These are phyloP conservation scores for Euwallacea fornicatus DNA, from an alignment of 1,140 invertebrate genomes.

Conservation along the genomic window DNA sequence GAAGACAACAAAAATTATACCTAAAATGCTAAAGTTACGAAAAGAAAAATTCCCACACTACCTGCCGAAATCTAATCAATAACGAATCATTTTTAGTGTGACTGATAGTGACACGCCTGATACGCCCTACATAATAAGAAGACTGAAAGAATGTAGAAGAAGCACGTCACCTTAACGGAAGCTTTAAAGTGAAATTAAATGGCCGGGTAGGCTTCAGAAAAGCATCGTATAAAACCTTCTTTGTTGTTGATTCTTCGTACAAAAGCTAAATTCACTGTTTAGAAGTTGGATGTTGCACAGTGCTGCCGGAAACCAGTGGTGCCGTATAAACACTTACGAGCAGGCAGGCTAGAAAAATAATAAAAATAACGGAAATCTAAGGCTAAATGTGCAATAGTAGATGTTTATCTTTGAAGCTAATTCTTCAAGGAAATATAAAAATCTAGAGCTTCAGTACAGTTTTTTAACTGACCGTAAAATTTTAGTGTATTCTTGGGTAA, in stretches of 20 bases:
- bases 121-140: conserved; percentile 21
- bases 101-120: conserved; percentile 25
- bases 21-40: too few relatives aligned
- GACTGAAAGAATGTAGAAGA: conserved; percentile 18
- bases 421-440: too few relatives aligned
- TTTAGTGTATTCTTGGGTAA: too few relatives aligned
- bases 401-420: too few relatives aligned
- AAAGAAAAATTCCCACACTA: conserved; percentile 21
- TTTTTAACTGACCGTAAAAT: too few relatives aligned
- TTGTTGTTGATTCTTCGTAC: conserved; percentile 10
- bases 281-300: conserved; percentile 17
- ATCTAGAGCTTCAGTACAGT: too few relatives aligned
- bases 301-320: conserved; percentile 26
- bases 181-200: conserved; percentile 32
- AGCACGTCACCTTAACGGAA: conserved; percentile 32
- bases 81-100: conserved; percentile 29
- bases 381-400: too few relatives aligned
- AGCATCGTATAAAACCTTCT: conserved; percentile 8
- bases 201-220: conserved; percentile 25
- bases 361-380: too few relatives aligned
- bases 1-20: too few relatives aligned
- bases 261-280: conserved; percentile 18
- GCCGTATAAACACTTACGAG: neutral
- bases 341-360: too few relatives aligned
- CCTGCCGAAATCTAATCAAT: conserved; percentile 15